These are phyloP conservation scores for Mormyrus proboscirostris DNA, from an alignment of 2,797 vertebrate species.

Conservation along the genomic window DNA sequence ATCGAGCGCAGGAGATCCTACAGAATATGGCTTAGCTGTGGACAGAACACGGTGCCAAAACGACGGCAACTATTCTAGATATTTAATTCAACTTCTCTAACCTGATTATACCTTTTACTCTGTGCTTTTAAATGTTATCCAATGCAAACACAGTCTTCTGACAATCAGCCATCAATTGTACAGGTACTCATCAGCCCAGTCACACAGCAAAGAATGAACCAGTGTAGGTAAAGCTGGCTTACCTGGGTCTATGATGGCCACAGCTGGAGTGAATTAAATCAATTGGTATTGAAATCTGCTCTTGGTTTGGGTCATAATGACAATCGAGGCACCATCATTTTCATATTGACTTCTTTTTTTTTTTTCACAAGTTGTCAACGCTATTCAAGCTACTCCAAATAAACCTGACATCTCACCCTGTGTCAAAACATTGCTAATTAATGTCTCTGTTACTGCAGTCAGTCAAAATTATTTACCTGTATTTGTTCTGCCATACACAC, in stretches of 20 bases:
- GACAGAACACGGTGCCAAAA: background rate
- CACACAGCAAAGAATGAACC: background rate
- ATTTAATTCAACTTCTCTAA: background rate
- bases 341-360: background rate
- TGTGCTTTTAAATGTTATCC: background rate
- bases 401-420: background rate
- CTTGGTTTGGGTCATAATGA: background rate
- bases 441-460: background rate
- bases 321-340: background rate
- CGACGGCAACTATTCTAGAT: background rate
- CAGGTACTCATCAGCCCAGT: background rate
- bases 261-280: background rate
- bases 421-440: background rate
- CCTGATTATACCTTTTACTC: background rate
- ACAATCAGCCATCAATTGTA: background rate
- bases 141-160: background rate
- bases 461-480: background rate
- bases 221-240: background rate
- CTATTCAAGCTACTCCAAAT: background rate
- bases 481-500: background rate
- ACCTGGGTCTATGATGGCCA: background rate
- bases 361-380: background rate
- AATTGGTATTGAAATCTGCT: background rate
- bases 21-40: background rate
- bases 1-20: background rate